Evolutionary conservation across 2,888 invertebrate genomes (phyloP).

Genomic region (Blera fallax): DNA sequence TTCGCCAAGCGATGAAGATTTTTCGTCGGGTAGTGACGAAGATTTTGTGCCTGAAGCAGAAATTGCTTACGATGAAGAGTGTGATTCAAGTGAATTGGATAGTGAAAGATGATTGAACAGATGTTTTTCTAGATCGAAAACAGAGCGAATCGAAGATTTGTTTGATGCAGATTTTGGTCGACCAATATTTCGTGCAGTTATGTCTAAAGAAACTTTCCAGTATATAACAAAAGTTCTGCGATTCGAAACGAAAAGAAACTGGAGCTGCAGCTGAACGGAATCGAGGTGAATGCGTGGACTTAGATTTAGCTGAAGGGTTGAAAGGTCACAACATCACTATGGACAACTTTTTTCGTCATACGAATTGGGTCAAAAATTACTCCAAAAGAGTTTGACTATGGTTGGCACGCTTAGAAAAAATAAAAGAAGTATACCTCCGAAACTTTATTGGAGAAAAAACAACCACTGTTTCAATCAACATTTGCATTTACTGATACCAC

Average conservation of each 20-base stretch:
- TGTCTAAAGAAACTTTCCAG: no score
- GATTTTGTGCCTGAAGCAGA: background rate
- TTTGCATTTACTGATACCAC: background rate
- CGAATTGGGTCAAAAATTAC: background rate
- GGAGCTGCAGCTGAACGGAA: conserved; percentile 35
- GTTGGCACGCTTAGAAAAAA: conserved; percentile 23
- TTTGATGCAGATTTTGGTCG: conserved; percentile 26
- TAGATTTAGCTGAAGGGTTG: conserved; percentile 28
- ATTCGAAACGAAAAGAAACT: conserved; percentile 23
- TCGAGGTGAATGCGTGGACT: conserved; percentile 40
- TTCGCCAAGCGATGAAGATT: background rate
- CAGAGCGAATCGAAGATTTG: conserved; percentile 17
- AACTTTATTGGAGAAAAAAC: conserved; percentile 11
- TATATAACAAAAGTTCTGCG: conserved; percentile 3
- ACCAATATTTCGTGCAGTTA: conserved; percentile 13
- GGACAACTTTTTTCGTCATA: conserved; percentile 29
- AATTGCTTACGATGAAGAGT: background rate
- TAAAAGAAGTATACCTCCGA: conserved; percentile 30
- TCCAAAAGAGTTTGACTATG: conserved; percentile 12
- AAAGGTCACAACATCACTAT: conserved; percentile 35
- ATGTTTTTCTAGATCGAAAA: conserved; percentile 19
- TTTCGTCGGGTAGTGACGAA: background rate
- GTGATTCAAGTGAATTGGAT: background rate
- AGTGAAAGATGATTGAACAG: conserved; percentile 3
- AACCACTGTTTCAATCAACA: conserved; percentile 16